Percentiles rank a stretch among this genome's conserved stretches.
Evolutionary conservation across 2,888 invertebrate genomes (phyloP).

Genomic region (Cristatella mucedo): DNA sequence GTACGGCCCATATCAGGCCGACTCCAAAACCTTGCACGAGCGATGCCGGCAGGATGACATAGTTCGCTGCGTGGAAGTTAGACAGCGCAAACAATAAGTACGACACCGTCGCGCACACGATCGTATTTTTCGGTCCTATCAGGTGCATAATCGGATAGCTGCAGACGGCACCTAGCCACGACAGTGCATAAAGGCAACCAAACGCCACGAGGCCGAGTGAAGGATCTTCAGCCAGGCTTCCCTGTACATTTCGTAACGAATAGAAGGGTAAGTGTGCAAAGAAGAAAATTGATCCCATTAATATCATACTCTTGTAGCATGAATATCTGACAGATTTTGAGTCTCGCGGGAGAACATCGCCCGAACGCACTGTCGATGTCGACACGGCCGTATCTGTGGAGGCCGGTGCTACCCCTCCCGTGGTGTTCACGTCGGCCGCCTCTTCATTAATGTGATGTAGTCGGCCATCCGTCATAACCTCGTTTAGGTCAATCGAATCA

Average conservation of each 20-base stretch:
- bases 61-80: not conserved
- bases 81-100: not conserved
- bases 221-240: not conserved
- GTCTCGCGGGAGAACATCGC: too few species aligned
- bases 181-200: not conserved
- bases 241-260: not conserved
- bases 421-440: too few species aligned
- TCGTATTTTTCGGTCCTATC: not conserved
- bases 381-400: too few species aligned
- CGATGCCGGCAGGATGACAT: not conserved
- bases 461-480: too few species aligned
- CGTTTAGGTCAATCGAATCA: too few species aligned
- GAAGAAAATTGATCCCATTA: too few species aligned
- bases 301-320: too few species aligned
- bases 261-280: too few species aligned
- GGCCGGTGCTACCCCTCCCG: too few species aligned
- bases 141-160: not conserved
- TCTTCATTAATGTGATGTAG: too few species aligned
- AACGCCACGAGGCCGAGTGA: not conserved
- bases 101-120: not conserved
- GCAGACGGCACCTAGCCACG: conserved; percentile 3
- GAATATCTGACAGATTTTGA: too few species aligned
- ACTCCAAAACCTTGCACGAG: not conserved
- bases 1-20: not conserved
- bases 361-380: too few species aligned